phyloP scores from a whole-genome alignment of 37 sponge, comb jelly and placozoan genomes.

The Ianthella basta region DNA sequence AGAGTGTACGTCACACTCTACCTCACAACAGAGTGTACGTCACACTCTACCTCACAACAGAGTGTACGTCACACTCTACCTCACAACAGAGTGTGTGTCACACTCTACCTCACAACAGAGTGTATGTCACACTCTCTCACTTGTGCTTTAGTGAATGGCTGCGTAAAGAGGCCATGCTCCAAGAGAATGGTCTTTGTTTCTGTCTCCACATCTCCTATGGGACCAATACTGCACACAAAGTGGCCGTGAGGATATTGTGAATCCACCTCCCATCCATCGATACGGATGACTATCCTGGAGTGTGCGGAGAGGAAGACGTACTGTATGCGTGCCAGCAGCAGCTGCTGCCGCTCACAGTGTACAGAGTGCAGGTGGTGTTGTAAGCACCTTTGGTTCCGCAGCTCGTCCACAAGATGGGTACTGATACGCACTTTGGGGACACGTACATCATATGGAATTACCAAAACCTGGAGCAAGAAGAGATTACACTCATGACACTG shows the following conservation, averaged over 20 bases:
- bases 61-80: no score
- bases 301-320: not conserved
- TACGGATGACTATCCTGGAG: constrained; percentile 63
- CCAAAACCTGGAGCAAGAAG: constrained; percentile 45
- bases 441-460: constrained; percentile 67
- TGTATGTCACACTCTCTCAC: not conserved
- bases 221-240: constrained; percentile 79
- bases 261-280: constrained; percentile 69
- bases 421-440: constrained; percentile 71
- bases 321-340: not conserved
- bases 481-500: not conserved
- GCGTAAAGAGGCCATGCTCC: constrained; percentile 41
- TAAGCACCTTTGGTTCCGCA: constrained; percentile 61
- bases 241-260: constrained; percentile 84
- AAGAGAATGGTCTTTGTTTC: constrained; percentile 67
- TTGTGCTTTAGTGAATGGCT: constrained; percentile 58
- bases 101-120: no score
- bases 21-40: no score
- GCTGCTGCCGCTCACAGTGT: not conserved
- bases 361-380: not conserved
- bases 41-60: no score
- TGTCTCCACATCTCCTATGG: constrained; percentile 75
- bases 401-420: constrained; percentile 60
- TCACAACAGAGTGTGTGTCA: no score
- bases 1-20: no score